Conservation (phyloP, 2,888 invertebrate genomes). For the Maniola hyperantus region DNA sequence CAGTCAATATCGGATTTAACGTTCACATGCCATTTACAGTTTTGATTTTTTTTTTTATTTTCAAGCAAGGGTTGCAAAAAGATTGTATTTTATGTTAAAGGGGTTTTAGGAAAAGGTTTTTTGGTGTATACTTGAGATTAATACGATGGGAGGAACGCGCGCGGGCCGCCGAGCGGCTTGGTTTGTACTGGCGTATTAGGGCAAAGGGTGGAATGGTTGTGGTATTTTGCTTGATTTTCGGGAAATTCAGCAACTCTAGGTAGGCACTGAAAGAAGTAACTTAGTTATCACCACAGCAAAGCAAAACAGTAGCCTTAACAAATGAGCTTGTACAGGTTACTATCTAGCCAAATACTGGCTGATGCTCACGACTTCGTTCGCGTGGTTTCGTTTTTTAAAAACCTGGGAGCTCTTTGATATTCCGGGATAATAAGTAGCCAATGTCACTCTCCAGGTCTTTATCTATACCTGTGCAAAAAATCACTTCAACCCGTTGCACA, state of each 20-base stretch:
- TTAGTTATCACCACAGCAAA: too few species aligned
- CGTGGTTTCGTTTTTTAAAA: too few species aligned
- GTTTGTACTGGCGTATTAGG: conserved; percentile 57
- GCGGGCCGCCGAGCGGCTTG: conserved; percentile 71
- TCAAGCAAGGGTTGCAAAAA: background rate
- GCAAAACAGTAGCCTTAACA: too few species aligned
- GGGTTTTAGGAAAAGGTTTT: conserved; percentile 32
- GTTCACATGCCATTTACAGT: conserved; percentile 19
- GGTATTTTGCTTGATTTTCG: conserved; percentile 47
- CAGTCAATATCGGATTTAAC: conserved; percentile 44
- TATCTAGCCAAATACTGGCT: too few species aligned
- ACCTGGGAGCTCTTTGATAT: too few species aligned
- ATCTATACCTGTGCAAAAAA: too few species aligned
- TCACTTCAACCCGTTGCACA: too few species aligned
- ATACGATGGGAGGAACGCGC: conserved; percentile 62
- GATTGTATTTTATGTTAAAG: conserved; percentile 3
- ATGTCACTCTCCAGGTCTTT: too few species aligned
- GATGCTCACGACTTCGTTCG: too few species aligned
- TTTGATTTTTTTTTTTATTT: conserved; percentile 3
- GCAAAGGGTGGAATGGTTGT: conserved; percentile 41
- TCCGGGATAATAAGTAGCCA: too few species aligned
- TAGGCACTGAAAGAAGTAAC: background rate
- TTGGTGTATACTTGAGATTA: conserved; percentile 44
- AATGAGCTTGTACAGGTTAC: too few species aligned
- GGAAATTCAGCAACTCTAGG: conserved; percentile 40